Evolutionary conservation across 2,113 vertebrate genomes (phyloP), one percentile per base, ranked within the genome.

Genomic region (Scalopus aquaticus): DNA sequence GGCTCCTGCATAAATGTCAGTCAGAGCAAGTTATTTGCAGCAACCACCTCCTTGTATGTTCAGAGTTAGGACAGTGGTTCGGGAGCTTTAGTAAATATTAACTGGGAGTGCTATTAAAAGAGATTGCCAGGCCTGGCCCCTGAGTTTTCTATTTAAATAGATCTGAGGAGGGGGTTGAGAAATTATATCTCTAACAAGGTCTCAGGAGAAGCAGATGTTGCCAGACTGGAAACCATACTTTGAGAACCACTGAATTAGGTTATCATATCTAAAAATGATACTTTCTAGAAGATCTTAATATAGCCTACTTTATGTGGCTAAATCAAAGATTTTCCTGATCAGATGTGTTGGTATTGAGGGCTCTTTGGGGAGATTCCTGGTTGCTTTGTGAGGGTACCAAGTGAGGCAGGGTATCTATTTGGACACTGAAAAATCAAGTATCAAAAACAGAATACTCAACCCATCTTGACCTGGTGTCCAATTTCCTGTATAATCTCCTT

Each of bases 291-390:
- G 44, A 83, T 30, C 26, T 28, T 30, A 58, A 20, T 60, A 26
- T 24, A 62, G 46, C 73, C 46, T 22, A 26, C 69, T 42, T 80
- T 5, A 32, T 0, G 0, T 3, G 37, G 37, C n/a, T 28, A 19
- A 13, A n/a, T 2, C 26, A 35, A 19, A n/a, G 42, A 17, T 3
- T 17, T 39, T 51, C 72, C 62, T 16, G 30, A 39, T 8, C 24
- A 16, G 82, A 39, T 3, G 24, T 22, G 54, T 3, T 19, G 12
- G 10, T 0, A 9, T 26, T 24, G 9, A n/a, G 17, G 2, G 17
- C 49, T 74, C 44, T n/a, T 28, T 12, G 26, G 49, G 26, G 42
- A 49, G 32, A 64, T 3, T 11, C 3, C n/a, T 13, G 2, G 30
- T 5, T 39, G 28, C 37, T 58, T 12, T 39, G 54, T 30, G 58